These are phyloP conservation scores for Geodia barretti DNA, from an alignment of 37 sponge, comb jelly and placozoan genomes.

Conservation along the genomic window DNA sequence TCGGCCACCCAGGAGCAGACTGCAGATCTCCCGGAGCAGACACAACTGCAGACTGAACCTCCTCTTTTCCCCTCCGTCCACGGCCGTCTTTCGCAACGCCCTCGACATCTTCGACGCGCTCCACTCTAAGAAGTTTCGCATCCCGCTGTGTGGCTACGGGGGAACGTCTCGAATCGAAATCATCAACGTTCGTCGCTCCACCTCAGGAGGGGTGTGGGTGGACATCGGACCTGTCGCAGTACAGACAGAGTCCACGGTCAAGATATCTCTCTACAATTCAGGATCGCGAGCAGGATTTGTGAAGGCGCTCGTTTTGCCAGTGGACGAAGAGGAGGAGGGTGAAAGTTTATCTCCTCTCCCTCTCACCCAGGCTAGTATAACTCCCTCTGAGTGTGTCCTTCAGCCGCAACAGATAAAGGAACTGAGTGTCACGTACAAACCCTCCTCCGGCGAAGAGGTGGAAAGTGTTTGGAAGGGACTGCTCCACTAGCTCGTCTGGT, in stretches of 20 bases:
- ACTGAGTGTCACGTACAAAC: background rate
- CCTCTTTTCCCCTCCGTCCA: constrained; percentile 30
- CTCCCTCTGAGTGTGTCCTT: constrained; percentile 42
- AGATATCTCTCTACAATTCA: constrained; percentile 50
- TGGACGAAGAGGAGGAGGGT: background rate
- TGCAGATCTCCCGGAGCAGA: background rate
- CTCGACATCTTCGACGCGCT: constrained; percentile 34
- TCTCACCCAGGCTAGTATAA: constrained; percentile 10
- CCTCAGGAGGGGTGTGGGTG: background rate
- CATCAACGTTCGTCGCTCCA: constrained; percentile 8
- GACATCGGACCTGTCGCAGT: constrained; percentile 37
- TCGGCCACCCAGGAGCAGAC: background rate
- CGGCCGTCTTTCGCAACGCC: constrained; percentile 22
- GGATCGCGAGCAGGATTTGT: constrained; percentile 56
- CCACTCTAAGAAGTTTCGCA: constrained; percentile 53
- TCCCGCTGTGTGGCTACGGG: constrained; percentile 70
- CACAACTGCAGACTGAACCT: constrained; percentile 19
- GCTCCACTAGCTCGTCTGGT: constrained; percentile 30
- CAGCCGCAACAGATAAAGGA: constrained; percentile 19
- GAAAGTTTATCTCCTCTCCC: constrained; percentile 25
- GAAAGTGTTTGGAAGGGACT: background rate
- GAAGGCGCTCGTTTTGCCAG: constrained; percentile 29
- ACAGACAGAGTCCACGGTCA: background rate
- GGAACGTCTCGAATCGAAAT: constrained; percentile 40
- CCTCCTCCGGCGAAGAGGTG: constrained; percentile 13